Evolutionary conservation across 2,888 invertebrate species (phyloP).

Genomic region (Apodemia zela): DNA sequence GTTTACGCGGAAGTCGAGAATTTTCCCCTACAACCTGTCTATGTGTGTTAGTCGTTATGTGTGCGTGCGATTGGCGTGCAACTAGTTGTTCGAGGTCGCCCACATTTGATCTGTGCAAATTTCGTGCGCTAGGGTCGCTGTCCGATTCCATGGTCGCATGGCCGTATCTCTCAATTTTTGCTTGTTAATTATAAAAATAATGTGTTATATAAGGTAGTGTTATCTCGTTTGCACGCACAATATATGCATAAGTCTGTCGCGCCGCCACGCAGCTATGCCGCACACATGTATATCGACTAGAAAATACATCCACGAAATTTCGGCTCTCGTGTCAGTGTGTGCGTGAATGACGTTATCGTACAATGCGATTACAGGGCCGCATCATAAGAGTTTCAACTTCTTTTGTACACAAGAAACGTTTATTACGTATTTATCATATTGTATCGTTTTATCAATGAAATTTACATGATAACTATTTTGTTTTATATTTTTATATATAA

Average conservation of each 20-base stretch:
- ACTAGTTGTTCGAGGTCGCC: slow-evolving; percentile 74
- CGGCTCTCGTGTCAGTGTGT: slow-evolving; percentile 61
- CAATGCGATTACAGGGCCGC: slow-evolving; percentile 76
- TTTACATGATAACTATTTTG: background rate
- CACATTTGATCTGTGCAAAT: slow-evolving; percentile 80
- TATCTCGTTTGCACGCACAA: slow-evolving; percentile 45
- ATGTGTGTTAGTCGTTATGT: slow-evolving; percentile 36
- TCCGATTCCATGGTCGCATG: slow-evolving; percentile 70
- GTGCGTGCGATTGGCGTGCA: slow-evolving; percentile 60
- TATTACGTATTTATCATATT: background rate
- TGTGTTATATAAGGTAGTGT: slow-evolving; percentile 71
- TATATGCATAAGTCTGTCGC: slow-evolving; percentile 44
- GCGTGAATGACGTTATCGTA: slow-evolving; percentile 77
- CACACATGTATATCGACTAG: slow-evolving; percentile 62
- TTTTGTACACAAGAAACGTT: slow-evolving; percentile 19
- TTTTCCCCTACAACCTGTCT: slow-evolving; percentile 50
- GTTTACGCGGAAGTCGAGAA: slow-evolving; percentile 62
- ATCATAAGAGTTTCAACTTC: slow-evolving; percentile 43
- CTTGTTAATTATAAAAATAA: slow-evolving; percentile 81
- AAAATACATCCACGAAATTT: slow-evolving; percentile 76
- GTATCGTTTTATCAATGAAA: background rate
- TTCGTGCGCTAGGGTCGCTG: slow-evolving; percentile 73
- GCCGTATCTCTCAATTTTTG: slow-evolving; percentile 78
- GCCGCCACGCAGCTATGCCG: slow-evolving; percentile 50
- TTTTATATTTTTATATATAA: slow-evolving; percentile 1